These are phyloP conservation scores for Ceratosolen fusciceps DNA, from an alignment of 1,140 invertebrate genomes.

Conservation along the genomic window DNA sequence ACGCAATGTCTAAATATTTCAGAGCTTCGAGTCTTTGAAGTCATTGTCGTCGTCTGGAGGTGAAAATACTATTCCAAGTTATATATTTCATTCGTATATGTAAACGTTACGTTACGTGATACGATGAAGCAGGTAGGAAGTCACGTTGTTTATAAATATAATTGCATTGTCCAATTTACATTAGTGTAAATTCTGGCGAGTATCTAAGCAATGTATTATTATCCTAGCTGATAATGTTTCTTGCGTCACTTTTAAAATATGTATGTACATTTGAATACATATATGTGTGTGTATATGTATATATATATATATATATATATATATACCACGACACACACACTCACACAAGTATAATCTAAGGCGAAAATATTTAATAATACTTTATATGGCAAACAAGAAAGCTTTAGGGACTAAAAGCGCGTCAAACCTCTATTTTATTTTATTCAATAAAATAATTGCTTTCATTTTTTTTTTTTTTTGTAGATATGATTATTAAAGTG, in stretches of 20 bases:
- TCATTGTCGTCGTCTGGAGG: neutral
- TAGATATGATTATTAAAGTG: constrained; percentile 53
- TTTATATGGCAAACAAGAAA: constrained; percentile 14
- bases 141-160: constrained; percentile 16
- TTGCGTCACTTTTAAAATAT: neutral
- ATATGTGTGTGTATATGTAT: too few species aligned
- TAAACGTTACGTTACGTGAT: constrained; percentile 19
- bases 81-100: constrained; percentile 18
- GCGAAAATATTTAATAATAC: constrained; percentile 31
- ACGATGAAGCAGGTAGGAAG: constrained; percentile 24
- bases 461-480: constrained; percentile 38
- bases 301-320: too few species aligned
- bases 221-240: neutral
- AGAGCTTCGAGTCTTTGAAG: neutral
- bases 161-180: constrained; percentile 34
- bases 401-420: neutral
- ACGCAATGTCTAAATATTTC: neutral
- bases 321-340: too few species aligned
- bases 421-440: constrained; percentile 16
- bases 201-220: neutral
- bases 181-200: constrained; percentile 25
- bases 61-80: constrained; percentile 11
- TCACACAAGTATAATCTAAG: neutral
- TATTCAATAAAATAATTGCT: neutral
- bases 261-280: too few species aligned